Conservation (phyloP, 2,888 invertebrate genomes). For the Acleris holmiana region DNA sequence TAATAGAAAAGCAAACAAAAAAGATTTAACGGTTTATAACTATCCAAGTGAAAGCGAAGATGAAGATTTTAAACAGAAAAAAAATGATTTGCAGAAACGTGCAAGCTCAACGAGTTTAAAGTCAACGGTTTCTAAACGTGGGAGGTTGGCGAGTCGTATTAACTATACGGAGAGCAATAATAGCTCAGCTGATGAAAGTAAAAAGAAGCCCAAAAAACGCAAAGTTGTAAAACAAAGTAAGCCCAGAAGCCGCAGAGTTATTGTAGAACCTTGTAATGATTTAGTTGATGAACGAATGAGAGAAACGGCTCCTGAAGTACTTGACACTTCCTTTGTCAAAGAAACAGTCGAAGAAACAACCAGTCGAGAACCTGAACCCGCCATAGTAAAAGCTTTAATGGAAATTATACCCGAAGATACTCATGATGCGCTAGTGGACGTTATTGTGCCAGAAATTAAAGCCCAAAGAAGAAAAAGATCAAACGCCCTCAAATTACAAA, state of each 20-base stretch:
- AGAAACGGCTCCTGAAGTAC: conserved; percentile 46
- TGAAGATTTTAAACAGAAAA: conserved; percentile 60
- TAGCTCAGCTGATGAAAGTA: conserved; percentile 44
- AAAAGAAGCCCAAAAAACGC: conserved; percentile 42
- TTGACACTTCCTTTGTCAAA: conserved; percentile 59
- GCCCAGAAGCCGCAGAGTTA: conserved; percentile 30
- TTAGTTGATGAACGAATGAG: conserved; percentile 68
- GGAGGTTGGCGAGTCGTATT: conserved; percentile 40
- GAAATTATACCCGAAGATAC: conserved; percentile 52
- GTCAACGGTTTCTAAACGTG: conserved; percentile 45
- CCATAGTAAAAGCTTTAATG: conserved; percentile 49
- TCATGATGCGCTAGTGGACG: conserved; percentile 27
- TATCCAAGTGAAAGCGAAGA: conserved; percentile 72
- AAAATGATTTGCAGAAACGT: conserved; percentile 48
- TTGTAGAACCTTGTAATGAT: conserved; percentile 41
- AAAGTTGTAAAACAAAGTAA: conserved; percentile 41
- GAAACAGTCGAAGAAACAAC: conserved; percentile 40
- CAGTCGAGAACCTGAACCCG: conserved; percentile 46
- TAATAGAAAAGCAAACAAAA: conserved; percentile 27
- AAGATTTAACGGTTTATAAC: conserved; percentile 58
- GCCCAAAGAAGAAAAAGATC: conserved; percentile 31
- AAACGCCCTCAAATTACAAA: conserved; percentile 41
- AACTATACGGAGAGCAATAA: conserved; percentile 46
- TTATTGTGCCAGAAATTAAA: conserved; percentile 33
- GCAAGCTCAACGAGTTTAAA: conserved; percentile 49